Base-by-base conservation (phyloP, 1,140 invertebrate species). In the Drosophila rufa region DNA sequence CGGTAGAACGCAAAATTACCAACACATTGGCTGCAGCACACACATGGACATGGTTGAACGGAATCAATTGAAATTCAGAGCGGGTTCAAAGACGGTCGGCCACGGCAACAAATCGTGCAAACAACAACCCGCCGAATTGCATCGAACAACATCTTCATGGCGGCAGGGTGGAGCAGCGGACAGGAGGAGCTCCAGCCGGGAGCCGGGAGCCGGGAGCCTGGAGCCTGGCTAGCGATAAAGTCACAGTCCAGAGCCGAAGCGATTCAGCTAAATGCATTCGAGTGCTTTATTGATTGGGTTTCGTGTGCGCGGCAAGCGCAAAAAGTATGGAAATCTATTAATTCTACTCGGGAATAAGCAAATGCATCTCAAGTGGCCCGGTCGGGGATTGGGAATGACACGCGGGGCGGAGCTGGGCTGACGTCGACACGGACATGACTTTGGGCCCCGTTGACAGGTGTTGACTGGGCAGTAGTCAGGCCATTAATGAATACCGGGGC, bases 61-160 rank as follows among this genome's bases (percentile, higher is more conserved):
- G 53, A 69, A 67, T 46, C 73, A 73, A 87, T 87, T 87, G 80
- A 87, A 90, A 87, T 87, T 87, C 84, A 83, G 77, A 78, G 65
- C 84, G 80, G 57, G 78, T 87, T 79, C 80, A 78, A 77, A 70
- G 67, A 62, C 62, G 73, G 68, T 73, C 61, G 80, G 80, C 85
- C 73, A 84, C 80, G 79, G 84, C 84, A 80, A 90, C 85, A 81
- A 87, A 87, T 89, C 77, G 84, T 80, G 80, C 81, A 89, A 87
- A 89, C 80, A 87, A 83, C 80, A 74, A 51, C 67, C 36, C 67
- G 56, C 70, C 70, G 70, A 74, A 74, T 74, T 74, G 70, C 70
- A 74, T 73, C 58, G 55, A 51, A 55, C 70, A 74, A 74, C 70
- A 74, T 74, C 70, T 74, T 78, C 64, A 78, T 60, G 36, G 48